These are phyloP conservation scores for Alligator mississippiensis DNA, from an alignment of 2,113 vertebrate species.

Conservation along the genomic window DNA sequence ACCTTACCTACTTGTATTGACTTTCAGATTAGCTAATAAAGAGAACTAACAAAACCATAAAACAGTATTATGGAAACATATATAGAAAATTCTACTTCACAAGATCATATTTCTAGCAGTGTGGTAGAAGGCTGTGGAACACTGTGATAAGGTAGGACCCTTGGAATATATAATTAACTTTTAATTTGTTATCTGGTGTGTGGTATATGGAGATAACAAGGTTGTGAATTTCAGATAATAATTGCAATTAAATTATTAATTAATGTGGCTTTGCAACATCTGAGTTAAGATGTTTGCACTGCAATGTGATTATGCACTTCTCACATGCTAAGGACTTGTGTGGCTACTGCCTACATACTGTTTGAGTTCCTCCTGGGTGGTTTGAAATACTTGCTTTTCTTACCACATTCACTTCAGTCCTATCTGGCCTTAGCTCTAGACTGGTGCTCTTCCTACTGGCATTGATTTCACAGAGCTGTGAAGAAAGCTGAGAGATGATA, in stretches of 20 bases:
- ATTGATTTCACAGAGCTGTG: not conserved
- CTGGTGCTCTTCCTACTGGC: not conserved
- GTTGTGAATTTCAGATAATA: not conserved
- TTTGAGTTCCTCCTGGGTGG: not conserved
- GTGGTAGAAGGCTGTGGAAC: not conserved
- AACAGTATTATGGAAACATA: not conserved
- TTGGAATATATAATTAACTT: not conserved
- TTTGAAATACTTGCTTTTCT: not conserved
- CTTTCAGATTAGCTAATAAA: not conserved
- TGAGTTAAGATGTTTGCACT: not conserved
- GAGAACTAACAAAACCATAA: not conserved
- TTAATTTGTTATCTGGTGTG: not conserved
- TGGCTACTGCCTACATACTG: not conserved
- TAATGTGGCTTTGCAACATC: not conserved
- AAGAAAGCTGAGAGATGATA: too few species aligned
- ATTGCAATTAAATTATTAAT: not conserved
- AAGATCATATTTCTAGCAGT: not conserved
- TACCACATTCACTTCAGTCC: not conserved
- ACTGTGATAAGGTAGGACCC: not conserved
- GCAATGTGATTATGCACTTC: not conserved
- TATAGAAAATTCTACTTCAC: not conserved
- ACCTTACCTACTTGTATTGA: not conserved
- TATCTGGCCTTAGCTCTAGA: not conserved
- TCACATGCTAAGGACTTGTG: not conserved
- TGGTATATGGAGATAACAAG: not conserved